phyloP scores from a whole-genome alignment of 2,113 vertebrate genomes.

The Cardinalis cardinalis region DNA sequence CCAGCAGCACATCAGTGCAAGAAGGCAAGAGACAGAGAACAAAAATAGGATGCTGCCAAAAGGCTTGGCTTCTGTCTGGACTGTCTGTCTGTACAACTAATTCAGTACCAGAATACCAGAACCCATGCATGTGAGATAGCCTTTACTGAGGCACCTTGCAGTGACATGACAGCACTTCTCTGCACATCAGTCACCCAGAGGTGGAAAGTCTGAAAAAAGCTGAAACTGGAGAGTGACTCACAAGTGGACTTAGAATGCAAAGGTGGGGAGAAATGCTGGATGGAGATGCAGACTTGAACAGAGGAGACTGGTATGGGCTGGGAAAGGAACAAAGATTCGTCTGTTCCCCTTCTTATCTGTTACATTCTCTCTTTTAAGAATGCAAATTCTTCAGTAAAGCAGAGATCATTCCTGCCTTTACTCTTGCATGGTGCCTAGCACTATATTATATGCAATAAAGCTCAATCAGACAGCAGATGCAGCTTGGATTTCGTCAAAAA shows the following conservation, averaged over 20 bases:
- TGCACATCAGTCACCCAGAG: background rate
- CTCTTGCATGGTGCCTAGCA: background rate
- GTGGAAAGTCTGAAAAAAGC: background rate
- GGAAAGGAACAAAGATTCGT: background rate
- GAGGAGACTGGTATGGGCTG: background rate
- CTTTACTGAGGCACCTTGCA: background rate
- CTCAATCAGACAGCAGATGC: background rate
- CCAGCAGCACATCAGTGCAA: background rate
- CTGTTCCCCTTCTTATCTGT: background rate
- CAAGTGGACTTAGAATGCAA: background rate
- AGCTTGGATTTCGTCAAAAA: background rate
- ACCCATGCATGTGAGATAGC: background rate
- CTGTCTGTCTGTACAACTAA: background rate
- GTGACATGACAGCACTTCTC: background rate
- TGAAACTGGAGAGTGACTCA: background rate
- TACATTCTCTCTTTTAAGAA: background rate
- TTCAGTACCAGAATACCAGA: background rate
- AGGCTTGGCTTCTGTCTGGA: background rate
- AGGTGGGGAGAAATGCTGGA: background rate
- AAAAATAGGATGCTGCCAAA: background rate
- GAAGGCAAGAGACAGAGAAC: background rate
- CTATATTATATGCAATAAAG: background rate
- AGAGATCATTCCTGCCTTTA: background rate
- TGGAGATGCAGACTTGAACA: background rate
- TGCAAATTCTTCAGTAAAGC: background rate